phyloP scores from a whole-genome alignment of 2,888 invertebrate species.

The Physocephala rufipes region DNA sequence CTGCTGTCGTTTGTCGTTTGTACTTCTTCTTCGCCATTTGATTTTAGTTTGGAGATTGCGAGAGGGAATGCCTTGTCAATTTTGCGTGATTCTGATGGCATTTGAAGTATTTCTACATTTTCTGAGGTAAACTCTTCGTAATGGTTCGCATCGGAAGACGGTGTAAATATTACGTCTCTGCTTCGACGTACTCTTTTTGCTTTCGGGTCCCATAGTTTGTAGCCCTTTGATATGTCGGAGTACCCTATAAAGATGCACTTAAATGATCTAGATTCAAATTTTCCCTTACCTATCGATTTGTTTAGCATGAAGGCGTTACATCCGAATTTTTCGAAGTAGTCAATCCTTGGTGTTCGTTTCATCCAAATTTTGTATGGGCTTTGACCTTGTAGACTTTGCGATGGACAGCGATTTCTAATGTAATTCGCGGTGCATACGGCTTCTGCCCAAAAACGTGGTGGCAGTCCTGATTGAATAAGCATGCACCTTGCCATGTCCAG shows the following conservation, averaged over 20 bases:
- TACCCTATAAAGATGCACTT: conserved; percentile 23
- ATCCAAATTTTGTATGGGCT: conserved; percentile 38
- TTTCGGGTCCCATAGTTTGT: conserved; percentile 14
- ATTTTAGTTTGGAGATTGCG: too few species aligned
- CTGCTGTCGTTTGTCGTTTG: too few species aligned
- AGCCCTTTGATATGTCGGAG: conserved; percentile 15
- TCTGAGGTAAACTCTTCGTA: too few species aligned
- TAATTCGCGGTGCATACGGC: too few species aligned
- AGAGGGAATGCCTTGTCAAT: too few species aligned
- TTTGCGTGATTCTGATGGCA: too few species aligned
- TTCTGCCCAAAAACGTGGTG: conserved; percentile 51
- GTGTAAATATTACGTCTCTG: conserved; percentile 11
- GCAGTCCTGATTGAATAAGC: conserved; percentile 45
- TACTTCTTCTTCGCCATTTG: too few species aligned
- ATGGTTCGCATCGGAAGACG: too few species aligned
- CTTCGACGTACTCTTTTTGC: conserved; percentile 10
- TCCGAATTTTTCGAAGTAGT: conserved; percentile 39
- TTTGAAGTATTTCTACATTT: too few species aligned
- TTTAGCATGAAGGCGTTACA: conserved; percentile 4
- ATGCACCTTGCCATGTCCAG: conserved; percentile 49
- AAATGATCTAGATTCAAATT: conserved; percentile 16
- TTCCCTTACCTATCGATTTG: conserved; percentile 11
- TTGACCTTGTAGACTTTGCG: conserved; percentile 36
- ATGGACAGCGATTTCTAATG: conserved; percentile 48
- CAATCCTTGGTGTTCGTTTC: conserved; percentile 36